phyloP scores from a whole-genome alignment of 2,888 invertebrate genomes.

The Drosophila histrio region DNA sequence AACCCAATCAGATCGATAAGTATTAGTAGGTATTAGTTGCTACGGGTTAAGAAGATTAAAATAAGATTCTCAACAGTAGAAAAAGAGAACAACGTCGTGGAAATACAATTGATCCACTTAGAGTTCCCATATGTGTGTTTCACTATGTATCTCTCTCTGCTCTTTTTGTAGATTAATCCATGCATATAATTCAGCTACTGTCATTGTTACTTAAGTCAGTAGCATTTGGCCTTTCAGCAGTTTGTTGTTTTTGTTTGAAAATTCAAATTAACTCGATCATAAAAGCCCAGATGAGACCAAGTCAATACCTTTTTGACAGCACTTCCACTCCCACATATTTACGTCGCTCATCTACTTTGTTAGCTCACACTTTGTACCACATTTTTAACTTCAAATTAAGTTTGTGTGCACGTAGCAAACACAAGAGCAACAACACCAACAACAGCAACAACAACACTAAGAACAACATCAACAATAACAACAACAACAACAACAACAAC shows the following conservation, averaged over 20 bases:
- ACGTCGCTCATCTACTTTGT: constrained; percentile 31
- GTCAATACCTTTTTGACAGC: constrained; percentile 62
- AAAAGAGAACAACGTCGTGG: too few relatives aligned
- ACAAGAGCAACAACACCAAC: constrained; percentile 52
- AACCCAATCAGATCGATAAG: too few relatives aligned
- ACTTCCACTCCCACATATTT: neutral
- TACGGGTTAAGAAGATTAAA: too few relatives aligned
- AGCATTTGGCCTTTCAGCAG: constrained; percentile 16
- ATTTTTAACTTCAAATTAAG: constrained; percentile 76
- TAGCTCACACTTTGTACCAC: constrained; percentile 72
- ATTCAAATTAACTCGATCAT: constrained; percentile 76
- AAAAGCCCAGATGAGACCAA: constrained; percentile 68
- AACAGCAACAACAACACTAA: constrained; percentile 1
- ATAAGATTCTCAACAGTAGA: too few relatives aligned
- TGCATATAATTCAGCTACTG: neutral
- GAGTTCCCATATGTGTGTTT: too few relatives aligned
- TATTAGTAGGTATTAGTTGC: too few relatives aligned
- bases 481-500: constrained; percentile 1
- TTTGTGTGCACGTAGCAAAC: constrained; percentile 79
- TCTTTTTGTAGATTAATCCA: constrained; percentile 14
- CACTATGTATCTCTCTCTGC: neutral
- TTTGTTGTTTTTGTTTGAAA: constrained; percentile 42
- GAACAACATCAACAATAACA: constrained; percentile 5
- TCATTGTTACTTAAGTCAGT: neutral
- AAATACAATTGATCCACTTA: too few relatives aligned